These are phyloP conservation scores for Stenolophus ochropezus DNA, from an alignment of 2,888 invertebrate genomes.

Conservation along the genomic window DNA sequence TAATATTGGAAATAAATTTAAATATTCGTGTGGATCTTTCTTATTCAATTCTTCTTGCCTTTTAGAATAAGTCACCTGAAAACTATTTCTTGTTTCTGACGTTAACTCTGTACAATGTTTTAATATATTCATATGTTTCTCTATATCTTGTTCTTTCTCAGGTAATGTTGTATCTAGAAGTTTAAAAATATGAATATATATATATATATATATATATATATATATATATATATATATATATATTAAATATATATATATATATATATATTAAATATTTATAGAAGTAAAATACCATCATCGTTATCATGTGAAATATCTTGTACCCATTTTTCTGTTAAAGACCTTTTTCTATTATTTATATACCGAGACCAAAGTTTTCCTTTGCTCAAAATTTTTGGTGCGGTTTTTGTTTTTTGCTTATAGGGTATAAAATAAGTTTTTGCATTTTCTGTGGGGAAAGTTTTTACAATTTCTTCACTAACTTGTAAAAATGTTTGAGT, in stretches of 20 bases:
- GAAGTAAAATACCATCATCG: not conserved
- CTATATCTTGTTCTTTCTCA: no score
- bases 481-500: not conserved
- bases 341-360: no score
- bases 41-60: not conserved
- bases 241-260: no score
- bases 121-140: not conserved
- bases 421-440: slow-evolving; percentile 9
- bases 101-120: not conserved
- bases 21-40: slow-evolving; percentile 11
- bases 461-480: not conserved
- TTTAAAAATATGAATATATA: no score
- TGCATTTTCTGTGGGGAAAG: slow-evolving; percentile 8
- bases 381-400: not conserved
- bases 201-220: not conserved
- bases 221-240: not conserved
- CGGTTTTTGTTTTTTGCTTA: not conserved
- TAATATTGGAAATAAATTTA: no score
- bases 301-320: not conserved
- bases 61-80: not conserved
- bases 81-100: not conserved
- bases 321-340: not conserved
- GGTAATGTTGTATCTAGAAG: no score
- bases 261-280: not conserved
- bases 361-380: not conserved